These are phyloP conservation scores for Venturia canescens DNA, from an alignment of 1,140 invertebrate genomes.

Conservation along the genomic window DNA sequence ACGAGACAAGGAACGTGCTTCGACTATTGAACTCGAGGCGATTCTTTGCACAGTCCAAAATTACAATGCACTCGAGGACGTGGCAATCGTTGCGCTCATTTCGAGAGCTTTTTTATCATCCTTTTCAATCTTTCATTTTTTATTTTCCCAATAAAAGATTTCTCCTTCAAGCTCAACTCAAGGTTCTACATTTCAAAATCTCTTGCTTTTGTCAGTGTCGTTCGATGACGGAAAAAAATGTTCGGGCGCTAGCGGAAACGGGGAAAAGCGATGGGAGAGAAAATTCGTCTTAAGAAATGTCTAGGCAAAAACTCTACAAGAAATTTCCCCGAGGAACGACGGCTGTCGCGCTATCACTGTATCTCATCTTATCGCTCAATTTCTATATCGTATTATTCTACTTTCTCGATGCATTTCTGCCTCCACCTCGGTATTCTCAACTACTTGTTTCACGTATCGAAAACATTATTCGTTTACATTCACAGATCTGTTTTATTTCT, in stretches of 20 bases:
- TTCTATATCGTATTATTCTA: neutral
- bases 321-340: neutral
- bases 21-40: neutral
- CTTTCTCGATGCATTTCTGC: neutral
- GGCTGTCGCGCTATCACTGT: neutral
- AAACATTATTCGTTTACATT: constrained; percentile 12
- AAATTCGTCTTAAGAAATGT: neutral
- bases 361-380: neutral
- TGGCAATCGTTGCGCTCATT: neutral
- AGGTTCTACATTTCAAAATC: neutral
- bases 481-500: neutral
- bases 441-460: neutral
- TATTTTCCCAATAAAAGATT: neutral
- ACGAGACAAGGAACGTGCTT: neutral
- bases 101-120: neutral
- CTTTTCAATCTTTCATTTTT: neutral
- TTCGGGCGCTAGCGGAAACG: neutral
- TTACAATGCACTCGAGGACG: neutral
- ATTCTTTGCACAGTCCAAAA: neutral
- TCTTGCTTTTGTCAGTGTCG: neutral
- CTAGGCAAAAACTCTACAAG: neutral
- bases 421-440: neutral
- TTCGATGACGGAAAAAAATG: neutral
- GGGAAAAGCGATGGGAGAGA: neutral
- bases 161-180: neutral